Percentiles rank a stretch among this genome's conserved stretches.
Conservation (phyloP, 2,797 vertebrate genomes). For the Naso thynnoides region DNA sequence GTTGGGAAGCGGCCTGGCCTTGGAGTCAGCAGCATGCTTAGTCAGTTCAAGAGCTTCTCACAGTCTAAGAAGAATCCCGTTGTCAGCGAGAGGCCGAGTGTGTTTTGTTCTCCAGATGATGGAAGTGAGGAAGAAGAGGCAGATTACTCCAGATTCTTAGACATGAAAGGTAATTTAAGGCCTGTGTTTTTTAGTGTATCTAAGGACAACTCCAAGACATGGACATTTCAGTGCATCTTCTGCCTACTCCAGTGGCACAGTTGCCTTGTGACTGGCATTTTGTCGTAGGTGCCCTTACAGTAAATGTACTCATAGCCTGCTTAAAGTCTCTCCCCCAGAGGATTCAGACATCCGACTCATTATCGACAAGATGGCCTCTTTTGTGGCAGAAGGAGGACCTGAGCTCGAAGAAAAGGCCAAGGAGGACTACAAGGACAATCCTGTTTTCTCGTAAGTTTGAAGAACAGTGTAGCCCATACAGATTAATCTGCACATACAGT, state of each 20-base stretch:
- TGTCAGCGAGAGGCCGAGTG: slow-evolving; percentile 88
- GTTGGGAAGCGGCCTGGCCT: slow-evolving; percentile 89
- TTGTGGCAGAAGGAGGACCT: slow-evolving; percentile 95
- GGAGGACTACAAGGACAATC: slow-evolving; percentile 96
- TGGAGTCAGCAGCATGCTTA: slow-evolving; percentile 89
- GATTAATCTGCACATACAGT: background rate
- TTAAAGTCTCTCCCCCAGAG: slow-evolving; percentile 99
- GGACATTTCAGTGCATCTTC: slow-evolving; percentile 65
- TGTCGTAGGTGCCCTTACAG: slow-evolving; percentile 87
- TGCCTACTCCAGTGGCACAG: slow-evolving; percentile 66
- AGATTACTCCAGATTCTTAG: slow-evolving; percentile 91
- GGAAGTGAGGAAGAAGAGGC: slow-evolving; percentile 90
- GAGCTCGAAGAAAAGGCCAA: slow-evolving; percentile 94
- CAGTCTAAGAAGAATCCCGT: slow-evolving; percentile 90
- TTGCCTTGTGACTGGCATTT: slow-evolving; percentile 86
- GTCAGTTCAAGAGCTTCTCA: slow-evolving; percentile 90
- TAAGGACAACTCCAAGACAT: slow-evolving; percentile 50
- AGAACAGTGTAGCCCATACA: background rate
- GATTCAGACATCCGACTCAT: slow-evolving; percentile 92
- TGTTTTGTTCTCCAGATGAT: slow-evolving; percentile 91
- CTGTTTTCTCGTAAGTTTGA: slow-evolving; percentile 91
- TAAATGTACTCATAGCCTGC: slow-evolving; percentile 97
- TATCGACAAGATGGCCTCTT: slow-evolving; percentile 96
- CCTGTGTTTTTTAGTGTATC: slow-evolving; percentile 52
- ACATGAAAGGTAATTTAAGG: slow-evolving; percentile 93